Evolutionary conservation across 2,888 invertebrate genomes (phyloP), one percentile per base, ranked within the genome.

Genomic region (Ophonus ardosiacus): DNA sequence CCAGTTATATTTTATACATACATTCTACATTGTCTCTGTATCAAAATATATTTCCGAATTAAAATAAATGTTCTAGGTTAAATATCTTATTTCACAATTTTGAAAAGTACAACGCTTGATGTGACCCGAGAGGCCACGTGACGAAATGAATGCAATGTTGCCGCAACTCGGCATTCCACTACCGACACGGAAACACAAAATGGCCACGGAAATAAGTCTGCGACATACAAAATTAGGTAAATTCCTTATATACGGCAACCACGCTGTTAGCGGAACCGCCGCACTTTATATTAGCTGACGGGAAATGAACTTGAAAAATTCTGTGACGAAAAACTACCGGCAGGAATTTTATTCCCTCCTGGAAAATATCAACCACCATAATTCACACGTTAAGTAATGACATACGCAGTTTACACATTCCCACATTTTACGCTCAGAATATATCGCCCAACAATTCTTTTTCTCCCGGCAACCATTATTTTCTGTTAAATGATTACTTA

Each of bases 261-360:
- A 57, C 57, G 68, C 57, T 18, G 18, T 51, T 17, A 17, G 81
- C 40, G 59, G 17, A 68, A 83, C 59, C 61, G 61, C 76, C 71
- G 38, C 59, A 61, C 40, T 40, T 74, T 76, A 61, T 74, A 78
- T 76, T 83, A 57, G 63, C 38, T 57, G 61, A 61, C 74, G 83
- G 83, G 83, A 83, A 83, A 83, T 83, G 83, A 83, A 83, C 76
- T 61, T 59, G 83, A 83, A 83, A 83, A 83, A 74, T 43, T 74
- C 18, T 71, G 59, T 76, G 83, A 76, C 83, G 76, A 61, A 76
- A 83, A 74, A 83, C 83, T 83, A 83, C 83, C 83, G 74, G 59
- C 76, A 18, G 43, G 59, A 76, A 83, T 76, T 74, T 83, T 83
- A 76, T 76, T 81, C 61, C 61, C 31, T 21, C 21, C 17, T 24